These are phyloP conservation scores for Aphrocallistes beatrix DNA, from an alignment of 37 sponge, comb jelly and placozoan species.

Conservation along the genomic window DNA sequence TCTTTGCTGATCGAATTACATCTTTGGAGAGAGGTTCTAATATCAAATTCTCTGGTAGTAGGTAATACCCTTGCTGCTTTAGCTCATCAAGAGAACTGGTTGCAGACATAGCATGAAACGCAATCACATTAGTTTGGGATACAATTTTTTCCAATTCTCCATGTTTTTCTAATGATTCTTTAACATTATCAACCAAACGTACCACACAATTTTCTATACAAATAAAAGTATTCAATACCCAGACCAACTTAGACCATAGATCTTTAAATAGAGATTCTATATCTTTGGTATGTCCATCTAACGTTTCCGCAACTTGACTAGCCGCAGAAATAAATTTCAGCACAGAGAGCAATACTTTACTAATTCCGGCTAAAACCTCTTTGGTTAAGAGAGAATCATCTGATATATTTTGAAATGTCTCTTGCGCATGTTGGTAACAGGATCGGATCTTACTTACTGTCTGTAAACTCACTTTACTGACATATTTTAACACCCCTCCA, in stretches of 20 bases:
- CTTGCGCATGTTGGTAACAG: not conserved
- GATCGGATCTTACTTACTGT: not conserved
- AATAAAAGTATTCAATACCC: conserved; percentile 5
- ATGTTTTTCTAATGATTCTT: not conserved
- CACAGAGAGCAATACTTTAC: not conserved
- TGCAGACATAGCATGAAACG: not conserved
- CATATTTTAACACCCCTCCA: not conserved
- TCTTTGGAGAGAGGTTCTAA: conserved; percentile 6
- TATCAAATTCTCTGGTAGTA: not conserved
- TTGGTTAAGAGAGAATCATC: not conserved
- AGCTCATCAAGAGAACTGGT: not conserved
- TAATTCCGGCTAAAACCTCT: not conserved
- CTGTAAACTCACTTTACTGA: not conserved
- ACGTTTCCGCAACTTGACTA: not conserved
- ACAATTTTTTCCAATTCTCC: not conserved
- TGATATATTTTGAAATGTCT: not conserved
- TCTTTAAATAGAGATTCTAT: not conserved
- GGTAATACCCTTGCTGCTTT: not conserved
- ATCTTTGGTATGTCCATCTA: not conserved
- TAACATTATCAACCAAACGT: not conserved
- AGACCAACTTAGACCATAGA: not conserved
- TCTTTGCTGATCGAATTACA: not conserved
- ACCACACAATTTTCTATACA: not conserved
- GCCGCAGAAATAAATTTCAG: not conserved
- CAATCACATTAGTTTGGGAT: not conserved